Conservation (phyloP, 2,113 vertebrate genomes). For the Meles meles region DNA sequence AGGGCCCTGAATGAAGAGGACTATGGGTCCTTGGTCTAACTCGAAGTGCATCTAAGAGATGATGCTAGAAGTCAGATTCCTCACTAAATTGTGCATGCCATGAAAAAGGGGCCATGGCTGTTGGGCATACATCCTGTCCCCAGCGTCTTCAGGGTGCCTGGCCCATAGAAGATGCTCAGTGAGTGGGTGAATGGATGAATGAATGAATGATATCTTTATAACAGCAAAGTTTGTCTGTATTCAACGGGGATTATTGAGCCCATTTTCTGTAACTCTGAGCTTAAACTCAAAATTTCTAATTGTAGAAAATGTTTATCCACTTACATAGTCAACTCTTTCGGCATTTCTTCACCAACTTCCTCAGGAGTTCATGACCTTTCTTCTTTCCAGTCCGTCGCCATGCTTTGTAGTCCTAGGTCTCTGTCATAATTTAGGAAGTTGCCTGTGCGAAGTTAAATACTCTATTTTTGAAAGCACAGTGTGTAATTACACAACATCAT, state of each 20-base stretch:
- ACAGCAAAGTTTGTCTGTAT: neutral
- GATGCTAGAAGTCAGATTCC: neutral
- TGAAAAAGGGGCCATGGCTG: neutral
- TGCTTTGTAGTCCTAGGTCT: neutral
- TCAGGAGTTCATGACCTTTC: neutral
- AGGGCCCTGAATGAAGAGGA: neutral
- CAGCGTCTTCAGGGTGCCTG: neutral
- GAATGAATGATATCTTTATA: neutral
- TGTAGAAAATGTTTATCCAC: neutral
- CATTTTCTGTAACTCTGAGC: neutral
- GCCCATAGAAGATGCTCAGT: neutral
- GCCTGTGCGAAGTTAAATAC: neutral
- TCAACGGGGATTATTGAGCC: neutral
- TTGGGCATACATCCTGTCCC: neutral
- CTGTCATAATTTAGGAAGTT: neutral
- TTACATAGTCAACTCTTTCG: neutral
- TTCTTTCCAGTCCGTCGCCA: neutral
- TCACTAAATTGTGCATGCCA: neutral
- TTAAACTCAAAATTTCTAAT: neutral
- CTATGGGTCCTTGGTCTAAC: neutral
- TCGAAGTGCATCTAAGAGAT: neutral
- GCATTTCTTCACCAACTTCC: constrained; percentile 20
- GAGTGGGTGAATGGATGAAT: neutral
- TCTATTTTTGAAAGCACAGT: constrained; percentile 46
- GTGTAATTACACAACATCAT: constrained; percentile 27